Evolutionary conservation across 1,140 invertebrate genomes (phyloP).

Genomic region (Hydropsyche tenuis): DNA sequence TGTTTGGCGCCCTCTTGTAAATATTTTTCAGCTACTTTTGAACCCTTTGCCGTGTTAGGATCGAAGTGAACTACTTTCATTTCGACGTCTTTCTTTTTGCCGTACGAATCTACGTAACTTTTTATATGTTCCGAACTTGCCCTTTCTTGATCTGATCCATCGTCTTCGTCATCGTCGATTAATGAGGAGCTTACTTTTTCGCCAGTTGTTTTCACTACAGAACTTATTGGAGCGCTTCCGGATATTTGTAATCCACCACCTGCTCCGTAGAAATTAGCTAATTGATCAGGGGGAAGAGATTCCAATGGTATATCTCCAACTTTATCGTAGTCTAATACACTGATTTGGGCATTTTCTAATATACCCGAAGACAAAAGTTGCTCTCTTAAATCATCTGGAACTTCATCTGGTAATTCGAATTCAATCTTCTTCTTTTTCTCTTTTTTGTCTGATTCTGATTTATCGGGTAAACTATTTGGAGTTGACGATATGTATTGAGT

Average conservation of each 20-base stretch:
- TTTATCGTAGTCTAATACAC: conserved; percentile 85
- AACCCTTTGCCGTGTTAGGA: conserved; percentile 74
- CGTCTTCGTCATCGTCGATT: conserved; percentile 57
- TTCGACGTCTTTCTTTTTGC: conserved; percentile 70
- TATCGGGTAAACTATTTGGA: conserved; percentile 54
- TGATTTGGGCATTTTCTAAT: conserved; percentile 84
- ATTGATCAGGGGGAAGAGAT: conserved; percentile 82
- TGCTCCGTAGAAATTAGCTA: conserved; percentile 82
- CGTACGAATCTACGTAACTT: conserved; percentile 58
- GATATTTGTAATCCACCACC: conserved; percentile 74
- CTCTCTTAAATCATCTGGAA: conserved; percentile 82
- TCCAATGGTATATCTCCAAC: conserved; percentile 85
- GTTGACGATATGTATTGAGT: conserved; percentile 56
- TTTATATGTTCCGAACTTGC: conserved; percentile 58
- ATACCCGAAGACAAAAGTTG: conserved; percentile 85
- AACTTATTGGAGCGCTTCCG: conserved; percentile 71
- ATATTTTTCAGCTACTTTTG: conserved; percentile 74
- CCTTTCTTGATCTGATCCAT: conserved; percentile 59
- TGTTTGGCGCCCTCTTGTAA: conserved; percentile 75
- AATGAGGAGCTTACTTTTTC: conserved; percentile 57
- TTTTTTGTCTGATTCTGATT: conserved; percentile 61
- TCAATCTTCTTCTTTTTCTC: conserved; percentile 64
- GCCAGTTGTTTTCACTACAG: conserved; percentile 68
- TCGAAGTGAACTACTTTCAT: conserved; percentile 86
- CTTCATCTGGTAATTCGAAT: conserved; percentile 80